Base-by-base conservation (phyloP, 2,113 vertebrate genomes). In the Pseudolaguvia tuberculata region DNA sequence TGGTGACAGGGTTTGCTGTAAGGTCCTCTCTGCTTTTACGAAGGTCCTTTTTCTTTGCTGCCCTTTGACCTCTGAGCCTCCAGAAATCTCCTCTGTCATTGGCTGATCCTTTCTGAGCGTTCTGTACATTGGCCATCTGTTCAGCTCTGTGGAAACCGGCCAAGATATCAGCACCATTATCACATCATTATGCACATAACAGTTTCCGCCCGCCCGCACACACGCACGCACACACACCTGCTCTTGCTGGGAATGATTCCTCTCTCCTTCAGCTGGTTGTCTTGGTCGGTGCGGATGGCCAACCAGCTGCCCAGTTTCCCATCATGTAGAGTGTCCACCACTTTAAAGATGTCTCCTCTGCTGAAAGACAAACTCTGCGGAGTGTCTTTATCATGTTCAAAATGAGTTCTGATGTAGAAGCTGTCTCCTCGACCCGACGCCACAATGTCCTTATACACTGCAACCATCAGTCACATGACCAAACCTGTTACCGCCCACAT, bases 281-380 rank as follows among this genome's bases (percentile, higher is more conserved):
- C 86, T 27, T 84, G 83, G 83, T 84, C 89, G 0, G 93, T 96
- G 85, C 96, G 92, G 76, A 98, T 92, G 0, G 96, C 94, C 80
- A 99, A 89, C 96, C 96, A 99, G 86, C 93, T 94, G 61, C 97
- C 97, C 78, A 99, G 88, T 80, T 98, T 99, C 70, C 97, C 97
- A 1, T 98, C 94, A 10, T 98, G 98, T 2, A 99, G 90, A 0
- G 97, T 98, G 86, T 99, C 97, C 0, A 96, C 94, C 74, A 98
- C 96, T 73, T 97, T 94, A 80, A 99, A 96, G 82, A 99, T 90
- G 71, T 99, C 93, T 0, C 96, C 97, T 75, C 94, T 87, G 78
- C 87, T 87, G 83, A 99, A 98, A 4, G 92, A 87, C 78, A 98
- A 89, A 80, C 96, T 93, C 86, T 97, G 96, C 0, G 93, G 90